phyloP scores from a whole-genome alignment of 2,888 invertebrate genomes.

The Sminthurides aquaticus region DNA sequence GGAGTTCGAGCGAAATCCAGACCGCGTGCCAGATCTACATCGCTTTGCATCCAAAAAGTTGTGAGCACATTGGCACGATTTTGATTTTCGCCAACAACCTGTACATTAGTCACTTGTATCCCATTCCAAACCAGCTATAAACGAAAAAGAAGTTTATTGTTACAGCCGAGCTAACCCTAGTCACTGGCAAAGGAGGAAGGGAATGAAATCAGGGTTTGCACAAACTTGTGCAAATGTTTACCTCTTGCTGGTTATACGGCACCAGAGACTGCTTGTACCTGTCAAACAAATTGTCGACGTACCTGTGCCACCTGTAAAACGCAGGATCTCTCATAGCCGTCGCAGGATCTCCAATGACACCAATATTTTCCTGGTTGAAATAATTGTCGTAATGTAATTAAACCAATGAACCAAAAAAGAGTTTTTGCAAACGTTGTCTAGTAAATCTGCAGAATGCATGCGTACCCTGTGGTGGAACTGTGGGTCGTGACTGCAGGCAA shows the following conservation, averaged over 20 bases:
- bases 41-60: slow-evolving; percentile 73
- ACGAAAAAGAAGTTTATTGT: not conserved
- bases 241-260: slow-evolving; percentile 45
- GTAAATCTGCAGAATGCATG: not conserved
- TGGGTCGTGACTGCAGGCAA: slow-evolving; percentile 72
- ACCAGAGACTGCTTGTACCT: slow-evolving; percentile 49
- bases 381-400: slow-evolving; percentile 1
- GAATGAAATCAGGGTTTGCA: no score
- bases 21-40: slow-evolving; percentile 68
- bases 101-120: slow-evolving; percentile 38
- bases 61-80: slow-evolving; percentile 50
- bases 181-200: no score
- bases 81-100: slow-evolving; percentile 45
- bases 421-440: not conserved
- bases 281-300: slow-evolving; percentile 68
- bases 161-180: no score
- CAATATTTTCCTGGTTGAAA: slow-evolving; percentile 60
- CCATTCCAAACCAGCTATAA: slow-evolving; percentile 41
- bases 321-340: slow-evolving; percentile 81
- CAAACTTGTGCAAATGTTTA: slow-evolving; percentile 9
- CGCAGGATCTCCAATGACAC: slow-evolving; percentile 74
- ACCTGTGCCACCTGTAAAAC: slow-evolving; percentile 79
- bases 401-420: not conserved
- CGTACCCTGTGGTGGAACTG: slow-evolving; percentile 59
- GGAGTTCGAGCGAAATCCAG: slow-evolving; percentile 58